Evolutionary conservation across 1,140 invertebrate genomes (phyloP).

Genomic region (Pantala flavescens): DNA sequence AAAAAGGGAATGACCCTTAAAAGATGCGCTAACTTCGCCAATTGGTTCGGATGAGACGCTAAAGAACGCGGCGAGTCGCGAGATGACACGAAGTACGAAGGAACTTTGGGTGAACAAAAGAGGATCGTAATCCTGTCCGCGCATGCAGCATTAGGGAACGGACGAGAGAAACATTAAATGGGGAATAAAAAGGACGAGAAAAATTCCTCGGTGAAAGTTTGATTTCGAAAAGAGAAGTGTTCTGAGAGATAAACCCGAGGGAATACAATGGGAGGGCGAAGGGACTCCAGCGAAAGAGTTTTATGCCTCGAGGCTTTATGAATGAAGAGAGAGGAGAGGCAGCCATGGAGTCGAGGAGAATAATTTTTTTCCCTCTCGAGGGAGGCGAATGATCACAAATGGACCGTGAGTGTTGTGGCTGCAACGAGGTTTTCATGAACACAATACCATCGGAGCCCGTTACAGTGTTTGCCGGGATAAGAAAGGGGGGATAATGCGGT

Average conservation of each 20-base stretch:
- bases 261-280: background rate
- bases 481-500: background rate
- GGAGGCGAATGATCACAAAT: slow-evolving; percentile 9
- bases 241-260: background rate
- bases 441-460: background rate
- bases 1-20: too few relatives aligned
- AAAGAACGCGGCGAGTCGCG: too few relatives aligned
- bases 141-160: background rate
- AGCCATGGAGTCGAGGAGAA: background rate
- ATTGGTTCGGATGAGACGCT: too few relatives aligned
- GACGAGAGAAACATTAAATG: background rate
- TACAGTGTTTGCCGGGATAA: background rate
- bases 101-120: too few relatives aligned
- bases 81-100: too few relatives aligned
- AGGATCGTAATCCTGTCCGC: background rate
- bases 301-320: background rate
- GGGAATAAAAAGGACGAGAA: background rate
- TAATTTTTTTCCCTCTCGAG: background rate
- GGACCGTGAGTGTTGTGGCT: background rate
- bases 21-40: too few relatives aligned
- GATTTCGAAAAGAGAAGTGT: slow-evolving; percentile 4
- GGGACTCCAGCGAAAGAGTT: background rate
- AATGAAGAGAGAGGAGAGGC: background rate
- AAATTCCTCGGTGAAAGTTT: background rate
- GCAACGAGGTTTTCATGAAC: background rate